A percentile compares a stretch with the other conserved stretches of the same genome.
Evolutionary conservation across 2,888 invertebrate species (phyloP).

Genomic region (Agriopis marginaria): DNA sequence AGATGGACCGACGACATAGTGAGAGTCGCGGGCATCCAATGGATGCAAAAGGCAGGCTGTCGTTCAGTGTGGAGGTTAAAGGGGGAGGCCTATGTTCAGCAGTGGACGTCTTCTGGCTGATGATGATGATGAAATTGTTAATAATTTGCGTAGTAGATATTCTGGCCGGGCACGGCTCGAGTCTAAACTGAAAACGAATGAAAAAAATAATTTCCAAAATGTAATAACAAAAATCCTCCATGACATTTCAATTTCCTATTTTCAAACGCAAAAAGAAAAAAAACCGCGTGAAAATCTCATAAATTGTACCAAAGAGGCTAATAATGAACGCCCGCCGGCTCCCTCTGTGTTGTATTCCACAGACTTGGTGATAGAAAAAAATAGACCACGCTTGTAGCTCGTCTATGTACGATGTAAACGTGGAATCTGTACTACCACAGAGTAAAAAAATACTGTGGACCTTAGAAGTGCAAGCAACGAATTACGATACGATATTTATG

Average conservation of each 20-base stretch:
- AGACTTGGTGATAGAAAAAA: background rate
- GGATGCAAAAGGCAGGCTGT: too few species aligned
- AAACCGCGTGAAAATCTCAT: slow-evolving; percentile 30
- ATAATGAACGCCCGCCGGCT: slow-evolving; percentile 42
- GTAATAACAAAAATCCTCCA: slow-evolving; percentile 15
- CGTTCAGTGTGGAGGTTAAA: too few species aligned
- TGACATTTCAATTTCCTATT: slow-evolving; percentile 35
- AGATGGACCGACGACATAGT: too few species aligned
- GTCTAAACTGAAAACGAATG: background rate
- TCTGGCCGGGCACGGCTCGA: too few species aligned
- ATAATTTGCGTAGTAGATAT: too few species aligned
- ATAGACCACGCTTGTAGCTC: slow-evolving; percentile 5
- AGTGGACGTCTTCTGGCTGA: too few species aligned
- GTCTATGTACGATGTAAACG: background rate
- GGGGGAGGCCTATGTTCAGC: too few species aligned
- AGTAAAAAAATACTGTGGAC: too few species aligned
- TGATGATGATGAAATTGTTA: too few species aligned
- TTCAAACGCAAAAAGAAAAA: slow-evolving; percentile 30
- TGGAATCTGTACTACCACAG: background rate
- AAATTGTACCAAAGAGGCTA: slow-evolving; percentile 41
- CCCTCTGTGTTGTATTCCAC: slow-evolving; percentile 17
- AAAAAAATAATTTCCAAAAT: slow-evolving; percentile 3
- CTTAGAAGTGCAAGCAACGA: too few species aligned
- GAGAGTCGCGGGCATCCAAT: too few species aligned
- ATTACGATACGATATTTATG: too few species aligned